Percentiles rank a stretch among this genome's conserved stretches.
These are phyloP conservation scores for Pholis gunnellus DNA, from an alignment of 2,113 vertebrate genomes.

Conservation along the genomic window DNA sequence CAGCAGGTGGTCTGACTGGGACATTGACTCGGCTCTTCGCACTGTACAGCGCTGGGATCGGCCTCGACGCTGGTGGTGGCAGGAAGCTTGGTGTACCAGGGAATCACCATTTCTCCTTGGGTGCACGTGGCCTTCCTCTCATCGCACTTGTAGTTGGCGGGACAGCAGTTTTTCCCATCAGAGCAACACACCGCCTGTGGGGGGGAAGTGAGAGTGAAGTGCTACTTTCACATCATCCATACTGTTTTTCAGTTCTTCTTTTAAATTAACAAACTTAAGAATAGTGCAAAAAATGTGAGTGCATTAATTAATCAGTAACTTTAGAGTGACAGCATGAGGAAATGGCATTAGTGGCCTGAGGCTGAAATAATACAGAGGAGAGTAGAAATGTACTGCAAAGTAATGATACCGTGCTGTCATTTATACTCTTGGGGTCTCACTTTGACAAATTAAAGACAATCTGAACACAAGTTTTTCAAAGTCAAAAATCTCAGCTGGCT, in stretches of 20 bases:
- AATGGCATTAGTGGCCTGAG: background rate
- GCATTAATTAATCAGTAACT: background rate
- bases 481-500: background rate
- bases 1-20: conserved; percentile 73
- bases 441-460: background rate
- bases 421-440: background rate
- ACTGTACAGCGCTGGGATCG: conserved; percentile 25
- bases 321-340: background rate
- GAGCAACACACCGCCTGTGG: conserved; percentile 81
- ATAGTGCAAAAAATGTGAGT: background rate
- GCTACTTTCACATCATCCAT: conserved; percentile 7
- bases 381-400: background rate
- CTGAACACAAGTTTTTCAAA: background rate
- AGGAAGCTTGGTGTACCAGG: conserved; percentile 80
- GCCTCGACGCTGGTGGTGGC: conserved; percentile 15
- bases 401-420: background rate
- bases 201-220: conserved; percentile 33
- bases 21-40: conserved; percentile 53
- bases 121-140: conserved; percentile 40
- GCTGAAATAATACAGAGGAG: too few relatives aligned
- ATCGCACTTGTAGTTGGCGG: conserved; percentile 69
- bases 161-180: conserved; percentile 81
- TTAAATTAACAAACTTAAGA: background rate
- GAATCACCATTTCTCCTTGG: conserved; percentile 69
- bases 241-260: conserved; percentile 48